phyloP scores from a whole-genome alignment of 2,888 invertebrate genomes.

The Camptogramma bilineatum region DNA sequence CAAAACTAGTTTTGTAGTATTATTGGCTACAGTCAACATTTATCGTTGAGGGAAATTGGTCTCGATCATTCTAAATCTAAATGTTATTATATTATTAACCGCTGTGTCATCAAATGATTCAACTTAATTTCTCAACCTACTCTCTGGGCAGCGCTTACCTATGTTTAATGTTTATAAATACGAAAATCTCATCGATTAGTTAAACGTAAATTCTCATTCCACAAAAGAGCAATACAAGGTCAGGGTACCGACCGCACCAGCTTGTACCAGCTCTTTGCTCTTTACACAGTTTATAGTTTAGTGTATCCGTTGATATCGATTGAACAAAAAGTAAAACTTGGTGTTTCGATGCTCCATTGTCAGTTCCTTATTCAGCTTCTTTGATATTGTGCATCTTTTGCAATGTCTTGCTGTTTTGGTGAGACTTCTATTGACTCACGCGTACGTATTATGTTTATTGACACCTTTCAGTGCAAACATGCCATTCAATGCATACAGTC shows the following conservation, averaged over 20 bases:
- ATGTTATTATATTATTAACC: conserved; percentile 13
- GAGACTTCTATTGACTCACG: conserved; percentile 24
- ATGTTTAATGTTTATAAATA: conserved; percentile 54
- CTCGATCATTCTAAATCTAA: conserved; percentile 7
- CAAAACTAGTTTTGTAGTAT: neutral
- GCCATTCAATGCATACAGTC: neutral
- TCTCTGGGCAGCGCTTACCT: conserved; percentile 27
- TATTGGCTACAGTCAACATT: neutral
- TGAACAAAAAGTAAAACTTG: conserved; percentile 46
- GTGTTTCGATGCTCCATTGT: conserved; percentile 42
- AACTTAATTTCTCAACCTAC: conserved; percentile 33
- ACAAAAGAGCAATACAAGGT: conserved; percentile 73
- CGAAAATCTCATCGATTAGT: conserved; percentile 69
- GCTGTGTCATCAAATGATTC: conserved; percentile 31
- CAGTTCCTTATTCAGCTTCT: conserved; percentile 40
- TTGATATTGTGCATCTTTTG: conserved; percentile 37
- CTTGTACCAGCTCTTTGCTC: conserved; percentile 75
- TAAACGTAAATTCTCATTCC: conserved; percentile 60
- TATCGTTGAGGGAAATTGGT: conserved; percentile 1
- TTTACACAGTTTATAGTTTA: conserved; percentile 62
- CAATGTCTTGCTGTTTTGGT: conserved; percentile 32
- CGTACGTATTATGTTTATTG: conserved; percentile 30
- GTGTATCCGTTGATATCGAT: conserved; percentile 54
- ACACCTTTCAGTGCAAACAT: conserved; percentile 21
- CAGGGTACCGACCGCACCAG: conserved; percentile 80